These are phyloP conservation scores for Saccostrea cuccullata DNA, from an alignment of 1,140 invertebrate genomes.

Conservation along the genomic window DNA sequence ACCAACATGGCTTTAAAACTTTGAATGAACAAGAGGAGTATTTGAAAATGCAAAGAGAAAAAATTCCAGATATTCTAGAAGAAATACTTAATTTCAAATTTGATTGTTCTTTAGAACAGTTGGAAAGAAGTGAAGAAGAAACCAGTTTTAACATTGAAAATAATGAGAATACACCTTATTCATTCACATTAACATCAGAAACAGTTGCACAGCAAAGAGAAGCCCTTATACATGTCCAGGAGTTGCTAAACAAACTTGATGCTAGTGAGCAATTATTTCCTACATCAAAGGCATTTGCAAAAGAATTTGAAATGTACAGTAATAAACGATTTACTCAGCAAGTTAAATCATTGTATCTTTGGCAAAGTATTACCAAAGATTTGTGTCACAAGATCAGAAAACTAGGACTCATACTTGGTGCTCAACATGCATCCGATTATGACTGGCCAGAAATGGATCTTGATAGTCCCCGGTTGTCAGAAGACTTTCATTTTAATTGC, in stretches of 20 bases:
- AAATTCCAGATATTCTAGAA: slow-evolving; percentile 85
- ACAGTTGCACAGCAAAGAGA: slow-evolving; percentile 68
- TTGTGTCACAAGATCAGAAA: slow-evolving; percentile 89
- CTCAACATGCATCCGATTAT: slow-evolving; percentile 75
- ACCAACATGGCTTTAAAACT: slow-evolving; percentile 84
- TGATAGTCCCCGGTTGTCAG: slow-evolving; percentile 58
- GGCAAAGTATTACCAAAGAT: slow-evolving; percentile 93
- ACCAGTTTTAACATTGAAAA: background rate
- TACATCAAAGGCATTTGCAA: slow-evolving; percentile 87
- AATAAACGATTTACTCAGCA: slow-evolving; percentile 84
- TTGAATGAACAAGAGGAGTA: slow-evolving; percentile 87
- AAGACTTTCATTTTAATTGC: slow-evolving; percentile 35
- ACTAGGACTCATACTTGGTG: slow-evolving; percentile 86
- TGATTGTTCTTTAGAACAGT: slow-evolving; percentile 49
- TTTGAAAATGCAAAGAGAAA: slow-evolving; percentile 86
- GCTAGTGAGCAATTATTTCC: slow-evolving; percentile 89
- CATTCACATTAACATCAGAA: slow-evolving; percentile 42
- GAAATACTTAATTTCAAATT: slow-evolving; percentile 89
- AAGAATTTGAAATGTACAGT: slow-evolving; percentile 86
- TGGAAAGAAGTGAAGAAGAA: slow-evolving; percentile 39
- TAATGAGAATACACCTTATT: slow-evolving; percentile 22
- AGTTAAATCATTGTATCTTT: slow-evolving; percentile 90
- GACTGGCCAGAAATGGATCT: slow-evolving; percentile 77
- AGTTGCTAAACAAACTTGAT: slow-evolving; percentile 86
- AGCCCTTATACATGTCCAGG: slow-evolving; percentile 86